These are phyloP conservation scores for Callorhinus ursinus DNA, from an alignment of 2,113 vertebrate genomes.

Conservation along the genomic window DNA sequence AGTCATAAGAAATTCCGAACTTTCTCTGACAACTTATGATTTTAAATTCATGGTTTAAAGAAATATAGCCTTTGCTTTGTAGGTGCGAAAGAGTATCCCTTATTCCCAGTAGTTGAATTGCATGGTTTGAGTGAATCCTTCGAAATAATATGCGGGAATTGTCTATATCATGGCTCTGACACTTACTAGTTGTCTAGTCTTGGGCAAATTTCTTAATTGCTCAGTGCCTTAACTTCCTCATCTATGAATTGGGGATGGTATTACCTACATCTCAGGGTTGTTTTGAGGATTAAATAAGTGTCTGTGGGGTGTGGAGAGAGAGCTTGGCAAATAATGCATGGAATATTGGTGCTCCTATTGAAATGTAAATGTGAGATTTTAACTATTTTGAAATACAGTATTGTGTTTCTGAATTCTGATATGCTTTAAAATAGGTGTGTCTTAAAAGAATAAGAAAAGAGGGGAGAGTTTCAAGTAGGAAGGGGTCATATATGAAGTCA, in stretches of 20 bases:
- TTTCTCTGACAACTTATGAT: slow-evolving; percentile 16
- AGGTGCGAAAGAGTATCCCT: not conserved
- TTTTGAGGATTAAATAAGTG: not conserved
- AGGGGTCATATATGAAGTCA: not conserved
- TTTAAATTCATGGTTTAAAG: slow-evolving; percentile 54
- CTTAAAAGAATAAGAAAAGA: not conserved
- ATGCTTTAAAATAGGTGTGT: slow-evolving; percentile 36
- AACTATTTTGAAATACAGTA: slow-evolving; percentile 7
- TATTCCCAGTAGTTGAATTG: slow-evolving; percentile 4
- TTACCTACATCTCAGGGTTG: not conserved
- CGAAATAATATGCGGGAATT: not conserved
- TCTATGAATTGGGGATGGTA: not conserved
- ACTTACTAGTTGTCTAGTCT: not conserved
- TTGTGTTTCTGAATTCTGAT: slow-evolving; percentile 29
- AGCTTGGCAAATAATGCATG: not conserved
- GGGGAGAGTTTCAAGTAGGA: not conserved
- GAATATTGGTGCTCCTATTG: not conserved
- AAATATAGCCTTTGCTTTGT: not conserved
- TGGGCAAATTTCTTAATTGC: not conserved
- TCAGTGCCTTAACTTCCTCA: slow-evolving; percentile 6
- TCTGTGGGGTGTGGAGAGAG: not conserved
- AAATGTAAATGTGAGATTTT: slow-evolving; percentile 46
- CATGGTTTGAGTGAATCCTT: not conserved
- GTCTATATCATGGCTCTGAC: not conserved
- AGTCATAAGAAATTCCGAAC: not conserved